Base-by-base conservation (phyloP, 2,888 invertebrate species). In the Sepiola atlantica region DNA sequence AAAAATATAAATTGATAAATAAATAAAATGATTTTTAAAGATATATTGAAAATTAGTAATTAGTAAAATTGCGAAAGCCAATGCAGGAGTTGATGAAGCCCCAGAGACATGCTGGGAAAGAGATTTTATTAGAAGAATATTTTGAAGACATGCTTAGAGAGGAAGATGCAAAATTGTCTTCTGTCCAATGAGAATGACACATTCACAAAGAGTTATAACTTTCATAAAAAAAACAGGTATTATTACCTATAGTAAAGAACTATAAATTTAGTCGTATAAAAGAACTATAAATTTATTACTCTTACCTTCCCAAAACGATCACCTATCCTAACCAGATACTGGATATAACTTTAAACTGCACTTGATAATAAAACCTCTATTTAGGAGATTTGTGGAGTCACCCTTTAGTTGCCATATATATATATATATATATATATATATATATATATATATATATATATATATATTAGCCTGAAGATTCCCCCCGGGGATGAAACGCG, bases 401-500 rank as follows among this genome's bases (percentile, higher is more conserved):
- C 45, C 8, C 8, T 45, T 45, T 45, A 45, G 45, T 45, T 45
- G 45, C 45, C 45, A 45, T 45, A 45, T 45, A 45, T 45, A 45
- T 45, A 45, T 45, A 45, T 45, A 45, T 45, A 45, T 45, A 45
- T 45, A 45, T 45, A 45, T 45, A 45, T 45, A 45, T 45, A 45
- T 77, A 77, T 77, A 77, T 77, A 77, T 77, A 77, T 77, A 77
- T 77, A 77, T 77, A 77, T 77, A 77, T 77, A 77, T 77, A 77
- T 77, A 77, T 77, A 77, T 77, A 77, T 77, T n/a, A n/a, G n/a
- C n/a, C n/a, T n/a, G n/a, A n/a, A n/a, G n/a, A n/a, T n/a, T n/a
- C n/a, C n/a, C n/a, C n/a, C n/a, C n/a, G n/a, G n/a, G n/a, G n/a
- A n/a, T n/a, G n/a, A n/a, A n/a, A n/a, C n/a, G n/a, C n/a, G n/a